phyloP scores from a whole-genome alignment of 2,113 vertebrate genomes.

The Halcyon malimbica region DNA sequence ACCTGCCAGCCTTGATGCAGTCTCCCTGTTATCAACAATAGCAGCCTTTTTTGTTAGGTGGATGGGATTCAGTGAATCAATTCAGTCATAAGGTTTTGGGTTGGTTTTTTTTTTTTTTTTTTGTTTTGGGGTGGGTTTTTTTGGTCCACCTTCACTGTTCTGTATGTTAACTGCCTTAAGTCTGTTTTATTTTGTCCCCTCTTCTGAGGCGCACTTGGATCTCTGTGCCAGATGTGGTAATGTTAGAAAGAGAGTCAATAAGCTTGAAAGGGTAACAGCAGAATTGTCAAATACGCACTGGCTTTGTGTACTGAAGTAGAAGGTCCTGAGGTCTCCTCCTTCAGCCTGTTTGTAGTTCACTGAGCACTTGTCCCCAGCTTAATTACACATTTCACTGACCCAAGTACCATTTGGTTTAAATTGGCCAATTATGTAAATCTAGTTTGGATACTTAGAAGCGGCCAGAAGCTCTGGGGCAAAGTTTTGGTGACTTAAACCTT shows the following conservation, averaged over 20 bases:
- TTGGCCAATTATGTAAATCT: fast-evolving
- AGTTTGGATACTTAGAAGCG: not conserved
- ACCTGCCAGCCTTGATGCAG: not conserved
- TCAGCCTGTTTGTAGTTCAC: not conserved
- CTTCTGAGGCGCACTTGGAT: not conserved
- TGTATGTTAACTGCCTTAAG: not conserved
- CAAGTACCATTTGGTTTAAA: not conserved
- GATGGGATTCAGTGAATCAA: not conserved
- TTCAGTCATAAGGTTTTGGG: not conserved
- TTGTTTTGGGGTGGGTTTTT: not conserved
- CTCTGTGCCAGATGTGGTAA: not conserved
- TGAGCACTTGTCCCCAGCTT: not conserved
- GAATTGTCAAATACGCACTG: not conserved
- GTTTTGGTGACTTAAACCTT: not conserved
- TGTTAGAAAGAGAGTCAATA: not conserved
- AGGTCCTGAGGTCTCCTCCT: not conserved
- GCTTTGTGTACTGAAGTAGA: not conserved
- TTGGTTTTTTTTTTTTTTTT: too few relatives aligned
- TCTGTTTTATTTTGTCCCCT: not conserved
- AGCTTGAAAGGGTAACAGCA: not conserved
- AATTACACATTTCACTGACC: not conserved
- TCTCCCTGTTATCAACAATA: not conserved
- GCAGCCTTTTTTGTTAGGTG: not conserved
- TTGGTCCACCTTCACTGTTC: not conserved
- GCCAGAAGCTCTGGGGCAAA: not conserved